phyloP scores from a whole-genome alignment of 2,888 invertebrate genomes.

The Eupithecia centaureata region DNA sequence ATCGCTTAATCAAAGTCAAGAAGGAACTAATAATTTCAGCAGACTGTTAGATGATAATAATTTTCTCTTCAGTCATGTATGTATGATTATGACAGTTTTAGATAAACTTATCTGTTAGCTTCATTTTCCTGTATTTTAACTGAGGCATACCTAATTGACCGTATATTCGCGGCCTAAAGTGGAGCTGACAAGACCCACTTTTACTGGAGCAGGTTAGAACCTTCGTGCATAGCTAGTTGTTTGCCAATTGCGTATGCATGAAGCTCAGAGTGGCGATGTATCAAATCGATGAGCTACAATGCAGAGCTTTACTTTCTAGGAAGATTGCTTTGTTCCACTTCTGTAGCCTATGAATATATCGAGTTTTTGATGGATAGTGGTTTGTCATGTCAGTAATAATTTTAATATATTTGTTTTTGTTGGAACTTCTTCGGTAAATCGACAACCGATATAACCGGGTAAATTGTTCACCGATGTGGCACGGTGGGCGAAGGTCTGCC shows the following conservation, averaged over 20 bases:
- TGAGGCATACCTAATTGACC: background rate
- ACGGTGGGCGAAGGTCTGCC: too few species aligned
- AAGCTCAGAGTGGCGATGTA: constrained; percentile 54
- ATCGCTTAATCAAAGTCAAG: background rate
- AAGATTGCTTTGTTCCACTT: constrained; percentile 49
- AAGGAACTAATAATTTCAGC: background rate
- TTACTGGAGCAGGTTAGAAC: constrained; percentile 49
- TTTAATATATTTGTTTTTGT: background rate
- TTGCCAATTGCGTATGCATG: constrained; percentile 67
- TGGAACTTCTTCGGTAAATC: background rate
- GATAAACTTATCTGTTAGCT: background rate
- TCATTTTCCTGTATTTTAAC: background rate
- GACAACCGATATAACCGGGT: too few species aligned
- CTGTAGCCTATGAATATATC: constrained; percentile 42
- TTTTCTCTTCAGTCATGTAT: background rate
- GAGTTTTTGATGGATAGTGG: constrained; percentile 21
- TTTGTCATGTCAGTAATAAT: constrained; percentile 6
- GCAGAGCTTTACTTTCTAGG: constrained; percentile 44
- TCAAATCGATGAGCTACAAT: constrained; percentile 54
- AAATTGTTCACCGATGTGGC: too few species aligned
- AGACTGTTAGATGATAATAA: background rate
- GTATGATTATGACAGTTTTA: background rate
- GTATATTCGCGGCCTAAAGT: constrained; percentile 31
- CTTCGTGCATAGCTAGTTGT: constrained; percentile 55
- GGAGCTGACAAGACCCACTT: constrained; percentile 51